A percentile compares a stretch with the other conserved stretches of the same genome.
Conservation (phyloP, 2,888 invertebrate species). For the Noctua janthe region DNA sequence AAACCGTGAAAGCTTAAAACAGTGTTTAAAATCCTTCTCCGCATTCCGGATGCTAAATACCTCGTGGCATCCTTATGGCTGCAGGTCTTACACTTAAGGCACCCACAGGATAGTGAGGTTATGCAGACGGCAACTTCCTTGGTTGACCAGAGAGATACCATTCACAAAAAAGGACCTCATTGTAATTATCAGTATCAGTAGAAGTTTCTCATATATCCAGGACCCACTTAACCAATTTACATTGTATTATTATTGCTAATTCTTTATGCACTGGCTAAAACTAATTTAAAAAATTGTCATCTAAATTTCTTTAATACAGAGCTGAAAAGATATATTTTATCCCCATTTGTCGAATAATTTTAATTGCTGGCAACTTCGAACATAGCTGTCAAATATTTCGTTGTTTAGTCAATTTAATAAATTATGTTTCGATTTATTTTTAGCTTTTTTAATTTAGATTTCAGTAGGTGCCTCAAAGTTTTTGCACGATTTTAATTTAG, state of each 20-base stretch:
- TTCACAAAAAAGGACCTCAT: not conserved
- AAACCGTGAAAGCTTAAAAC: no score
- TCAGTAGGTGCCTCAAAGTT: not conserved
- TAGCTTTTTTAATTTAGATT: not conserved
- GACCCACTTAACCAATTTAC: not conserved
- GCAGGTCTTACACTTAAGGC: not conserved
- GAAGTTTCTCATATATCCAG: not conserved
- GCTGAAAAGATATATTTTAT: not conserved
- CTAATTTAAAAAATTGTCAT: not conserved
- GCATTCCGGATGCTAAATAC: not conserved
- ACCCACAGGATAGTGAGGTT: not conserved
- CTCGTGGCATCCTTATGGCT: not conserved
- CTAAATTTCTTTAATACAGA: not conserved
- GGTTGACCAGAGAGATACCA: not conserved
- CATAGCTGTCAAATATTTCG: not conserved
- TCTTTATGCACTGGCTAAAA: not conserved
- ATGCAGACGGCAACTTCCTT: not conserved
- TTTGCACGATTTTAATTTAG: not conserved
- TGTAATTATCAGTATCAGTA: not conserved
- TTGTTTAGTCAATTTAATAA: not conserved
- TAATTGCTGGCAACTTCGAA: constrained; percentile 1
- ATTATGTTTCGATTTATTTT: not conserved
- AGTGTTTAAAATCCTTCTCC: no score
- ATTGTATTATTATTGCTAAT: not conserved
- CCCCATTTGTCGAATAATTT: not conserved